These are phyloP conservation scores for Chlamydotis undulata DNA, from an alignment of 2,113 vertebrate species.

Conservation along the genomic window DNA sequence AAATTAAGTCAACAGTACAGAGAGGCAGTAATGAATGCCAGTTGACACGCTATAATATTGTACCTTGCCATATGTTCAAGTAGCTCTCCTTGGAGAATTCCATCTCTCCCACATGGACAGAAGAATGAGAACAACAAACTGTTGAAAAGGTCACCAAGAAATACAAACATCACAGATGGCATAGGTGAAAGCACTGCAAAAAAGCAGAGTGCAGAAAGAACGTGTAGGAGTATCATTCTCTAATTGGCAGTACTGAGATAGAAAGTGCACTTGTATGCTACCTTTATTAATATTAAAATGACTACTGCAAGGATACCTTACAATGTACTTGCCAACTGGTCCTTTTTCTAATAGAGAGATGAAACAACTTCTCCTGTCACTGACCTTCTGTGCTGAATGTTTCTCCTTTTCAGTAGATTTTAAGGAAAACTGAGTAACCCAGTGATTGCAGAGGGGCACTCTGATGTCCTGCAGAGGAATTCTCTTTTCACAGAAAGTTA, in stretches of 20 bases:
- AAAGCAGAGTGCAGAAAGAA: background rate
- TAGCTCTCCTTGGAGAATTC: conserved; percentile 53
- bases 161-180: conserved; percentile 62
- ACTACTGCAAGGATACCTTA: conserved; percentile 8
- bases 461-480: background rate
- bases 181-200: conserved; percentile 54
- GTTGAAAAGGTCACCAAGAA: conserved; percentile 61
- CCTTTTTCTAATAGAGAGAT: conserved; percentile 14
- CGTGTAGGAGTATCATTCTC: conserved; percentile 17
- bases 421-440: background rate
- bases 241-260: conserved; percentile 31
- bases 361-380: background rate
- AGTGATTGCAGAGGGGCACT: background rate
- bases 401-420: background rate
- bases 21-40: conserved; percentile 41
- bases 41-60: conserved; percentile 23
- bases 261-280: background rate
- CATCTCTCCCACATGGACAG: conserved; percentile 3
- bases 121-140: conserved; percentile 64
- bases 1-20: background rate
- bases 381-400: background rate
- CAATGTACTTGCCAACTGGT: conserved; percentile 14
- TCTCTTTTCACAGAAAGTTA: background rate
- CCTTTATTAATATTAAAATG: conserved; percentile 61
- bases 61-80: conserved; percentile 60